Evolutionary conservation across 2,888 invertebrate genomes (phyloP), one percentile per base, ranked within the genome.

Genomic region (Polydrusus cervinus): DNA sequence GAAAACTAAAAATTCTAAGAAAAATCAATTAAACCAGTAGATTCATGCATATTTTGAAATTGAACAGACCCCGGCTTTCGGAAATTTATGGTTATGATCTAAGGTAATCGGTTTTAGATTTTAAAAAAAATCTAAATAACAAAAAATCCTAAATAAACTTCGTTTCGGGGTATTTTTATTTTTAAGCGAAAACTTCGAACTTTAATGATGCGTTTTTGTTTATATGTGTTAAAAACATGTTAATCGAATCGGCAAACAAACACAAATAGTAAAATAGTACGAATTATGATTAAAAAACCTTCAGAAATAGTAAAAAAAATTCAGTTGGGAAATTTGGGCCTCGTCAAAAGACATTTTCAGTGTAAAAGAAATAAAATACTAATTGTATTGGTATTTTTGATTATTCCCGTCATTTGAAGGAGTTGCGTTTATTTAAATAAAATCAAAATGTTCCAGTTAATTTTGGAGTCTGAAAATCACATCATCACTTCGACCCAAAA

Each of bases 21-120:
- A 60, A 60, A 38, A 16, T 38, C 10, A 38, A 34, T 55, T 53
- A 9, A 34, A 34, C n/a, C 25, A 30, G 25, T 30, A 55, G 38
- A 57, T 38, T 34, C 1, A 13, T 34, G 30, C 38, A 40, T 38
- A 14, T 38, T 60, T 60, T 60, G 57, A 60, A 60, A 60, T 18
- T 38, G 38, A 60, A 38, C 57, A 60, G 57, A 60, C 57, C 14
- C 3, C 20, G 11, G 38, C 18, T 38, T 60, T 38, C 9, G 16
- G 11, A 60, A 60, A 60, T 60, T 38, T 60, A 60, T 38, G 11
- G 25, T 38, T 60, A 60, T 38, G 13, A 13, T 5, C 53, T 25
- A n/a, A 53, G 25, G 16, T 47, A 47, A 47, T 43, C 13, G 43
- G 3, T 43, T 43, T 43, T n/a, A 43, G 20, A 51, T 10, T 51